Evolutionary conservation across 1,140 invertebrate genomes (phyloP).

Genomic region (Drosophila albomicans): DNA sequence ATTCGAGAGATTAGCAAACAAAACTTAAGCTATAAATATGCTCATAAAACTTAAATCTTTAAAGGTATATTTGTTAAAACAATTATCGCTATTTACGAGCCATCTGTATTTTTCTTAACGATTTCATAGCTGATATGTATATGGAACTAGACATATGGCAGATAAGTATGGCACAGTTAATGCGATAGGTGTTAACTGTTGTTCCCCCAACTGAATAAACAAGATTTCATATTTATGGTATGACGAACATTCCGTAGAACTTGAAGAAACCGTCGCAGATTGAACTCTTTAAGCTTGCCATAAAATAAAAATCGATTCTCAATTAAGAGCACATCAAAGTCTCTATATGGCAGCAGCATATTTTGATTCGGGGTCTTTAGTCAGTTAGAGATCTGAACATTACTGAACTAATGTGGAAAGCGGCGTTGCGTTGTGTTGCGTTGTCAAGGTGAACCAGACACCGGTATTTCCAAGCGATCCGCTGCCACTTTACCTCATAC

Average conservation of each 20-base stretch:
- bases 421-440: conserved; percentile 23
- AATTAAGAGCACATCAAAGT: conserved; percentile 35
- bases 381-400: conserved; percentile 16
- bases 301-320: conserved; percentile 23
- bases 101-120: background rate
- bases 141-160: background rate
- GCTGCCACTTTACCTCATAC: conserved; percentile 11
- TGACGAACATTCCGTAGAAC: conserved; percentile 22
- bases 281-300: conserved; percentile 38
- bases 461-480: conserved; percentile 48
- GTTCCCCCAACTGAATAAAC: conserved; percentile 40
- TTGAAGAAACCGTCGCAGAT: background rate
- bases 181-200: conserved; percentile 18
- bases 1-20: background rate
- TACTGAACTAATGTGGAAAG: conserved; percentile 67
- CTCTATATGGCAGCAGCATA: conserved; percentile 36
- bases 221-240: background rate
- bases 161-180: conserved; percentile 5
- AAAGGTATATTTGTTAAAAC: conserved; percentile 23
- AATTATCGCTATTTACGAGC: conserved; percentile 16
- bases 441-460: conserved; percentile 73
- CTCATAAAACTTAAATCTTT: conserved; percentile 1
- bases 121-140: conserved; percentile 5
- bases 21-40: conserved; percentile 13
- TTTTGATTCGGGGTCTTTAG: conserved; percentile 17